Percentiles rank a stretch among this genome's conserved stretches.
Evolutionary conservation across 2,113 vertebrate species (phyloP).

Genomic region (Procapra przewalskii): DNA sequence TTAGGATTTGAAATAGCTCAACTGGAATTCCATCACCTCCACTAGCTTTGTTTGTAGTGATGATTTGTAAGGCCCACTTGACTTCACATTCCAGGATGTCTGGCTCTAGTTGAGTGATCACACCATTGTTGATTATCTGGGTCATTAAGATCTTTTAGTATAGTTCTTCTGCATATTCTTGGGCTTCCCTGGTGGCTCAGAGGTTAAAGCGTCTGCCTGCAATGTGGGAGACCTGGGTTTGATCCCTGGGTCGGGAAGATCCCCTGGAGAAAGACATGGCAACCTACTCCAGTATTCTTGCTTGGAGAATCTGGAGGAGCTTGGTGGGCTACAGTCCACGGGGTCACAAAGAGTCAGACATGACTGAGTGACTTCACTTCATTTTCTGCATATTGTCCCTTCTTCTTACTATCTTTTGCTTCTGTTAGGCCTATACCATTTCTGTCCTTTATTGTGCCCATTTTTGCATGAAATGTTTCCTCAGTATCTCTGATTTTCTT

Average conservation of each 20-base stretch:
- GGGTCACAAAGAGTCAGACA: too few species aligned
- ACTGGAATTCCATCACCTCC: not conserved
- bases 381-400: not conserved
- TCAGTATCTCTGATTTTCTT: not conserved
- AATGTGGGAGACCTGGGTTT: too few species aligned
- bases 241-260: too few species aligned
- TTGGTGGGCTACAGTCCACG: too few species aligned
- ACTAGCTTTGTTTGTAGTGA: fast-evolving
- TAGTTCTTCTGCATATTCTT: not conserved
- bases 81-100: not conserved
- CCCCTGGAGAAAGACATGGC: too few species aligned
- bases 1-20: not conserved
- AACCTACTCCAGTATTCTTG: too few species aligned
- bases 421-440: not conserved
- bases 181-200: too few species aligned
- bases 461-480: not conserved
- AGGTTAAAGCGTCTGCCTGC: too few species aligned
- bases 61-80: not conserved
- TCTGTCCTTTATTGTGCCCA: not conserved
- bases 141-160: not conserved
- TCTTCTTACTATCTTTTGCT: not conserved
- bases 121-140: not conserved
- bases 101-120: not conserved
- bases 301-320: too few species aligned
- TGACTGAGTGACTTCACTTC: too few species aligned